Conservation (phyloP, 2,113 vertebrate genomes). For the Vombatus ursinus region DNA sequence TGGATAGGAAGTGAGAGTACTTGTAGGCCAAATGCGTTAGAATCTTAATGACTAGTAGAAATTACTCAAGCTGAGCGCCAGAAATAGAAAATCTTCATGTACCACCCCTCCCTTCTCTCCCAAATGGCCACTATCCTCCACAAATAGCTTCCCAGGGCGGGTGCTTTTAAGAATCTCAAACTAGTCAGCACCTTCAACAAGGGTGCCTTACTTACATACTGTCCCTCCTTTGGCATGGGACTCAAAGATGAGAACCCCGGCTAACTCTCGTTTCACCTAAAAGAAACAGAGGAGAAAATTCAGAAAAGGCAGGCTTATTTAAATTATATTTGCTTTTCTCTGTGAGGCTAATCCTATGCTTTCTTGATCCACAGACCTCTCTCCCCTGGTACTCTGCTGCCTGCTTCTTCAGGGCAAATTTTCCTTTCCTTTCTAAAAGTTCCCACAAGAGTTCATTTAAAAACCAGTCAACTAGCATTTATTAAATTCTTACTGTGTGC, state of each 20-base stretch:
- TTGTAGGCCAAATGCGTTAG: neutral
- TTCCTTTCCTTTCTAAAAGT: neutral
- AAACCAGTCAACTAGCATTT: neutral
- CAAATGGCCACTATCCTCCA: neutral
- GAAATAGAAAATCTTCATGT: neutral
- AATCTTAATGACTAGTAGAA: neutral
- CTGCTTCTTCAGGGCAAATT: neutral
- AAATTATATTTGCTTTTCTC: neutral
- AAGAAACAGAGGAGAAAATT: conserved; percentile 62
- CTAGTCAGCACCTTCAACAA: rapidly evolving
- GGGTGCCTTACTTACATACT: conserved; percentile 90
- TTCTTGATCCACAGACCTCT: rapidly evolving
- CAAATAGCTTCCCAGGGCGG: neutral
- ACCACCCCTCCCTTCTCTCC: neutral
- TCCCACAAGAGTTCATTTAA: neutral
- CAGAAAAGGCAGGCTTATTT: neutral
- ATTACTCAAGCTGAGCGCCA: neutral
- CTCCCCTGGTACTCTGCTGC: neutral
- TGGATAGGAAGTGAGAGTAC: neutral
- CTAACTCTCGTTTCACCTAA: conserved; percentile 95
- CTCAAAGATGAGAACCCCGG: conserved; percentile 97
- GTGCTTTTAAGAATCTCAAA: rapidly evolving
- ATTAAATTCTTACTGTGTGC: neutral
- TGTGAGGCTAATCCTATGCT: rapidly evolving
- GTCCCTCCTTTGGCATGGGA: conserved; percentile 97